Conservation (phyloP, 2,113 vertebrate genomes). For the Rhinolophus sinicus region DNA sequence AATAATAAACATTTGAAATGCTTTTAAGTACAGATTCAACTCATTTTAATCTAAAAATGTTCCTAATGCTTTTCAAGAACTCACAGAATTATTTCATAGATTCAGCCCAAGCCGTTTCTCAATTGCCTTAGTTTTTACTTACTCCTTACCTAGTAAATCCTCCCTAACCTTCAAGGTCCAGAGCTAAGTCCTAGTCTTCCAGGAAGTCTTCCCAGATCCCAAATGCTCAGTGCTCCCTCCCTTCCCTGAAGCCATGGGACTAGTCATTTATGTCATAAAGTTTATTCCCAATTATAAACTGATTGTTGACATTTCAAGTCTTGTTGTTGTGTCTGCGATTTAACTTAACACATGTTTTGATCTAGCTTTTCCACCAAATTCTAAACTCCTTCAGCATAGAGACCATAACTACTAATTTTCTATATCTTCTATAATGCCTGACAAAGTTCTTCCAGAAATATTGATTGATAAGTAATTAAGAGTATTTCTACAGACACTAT, state of each 20-base stretch:
- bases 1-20: background rate
- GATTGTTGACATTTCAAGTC: background rate
- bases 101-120: background rate
- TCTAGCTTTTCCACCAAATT: background rate
- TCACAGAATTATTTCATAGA: background rate
- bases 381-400: background rate
- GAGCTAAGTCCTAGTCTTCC: background rate
- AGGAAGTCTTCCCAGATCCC: background rate
- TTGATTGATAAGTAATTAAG: conserved; percentile 74
- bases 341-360: background rate
- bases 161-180: background rate
- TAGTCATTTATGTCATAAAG: background rate
- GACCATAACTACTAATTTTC: conserved; percentile 5
- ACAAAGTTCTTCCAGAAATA: conserved; percentile 55
- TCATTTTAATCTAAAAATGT: background rate
- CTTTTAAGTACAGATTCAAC: background rate
- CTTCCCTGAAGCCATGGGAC: background rate
- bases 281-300: background rate
- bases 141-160: background rate
- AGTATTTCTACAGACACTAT: conserved; percentile 52
- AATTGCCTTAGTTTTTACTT: background rate
- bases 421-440: conserved; percentile 17
- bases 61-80: background rate
- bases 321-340: background rate
- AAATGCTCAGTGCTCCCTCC: background rate